Conservation (phyloP, 2,113 vertebrate species). For the Passer domesticus region DNA sequence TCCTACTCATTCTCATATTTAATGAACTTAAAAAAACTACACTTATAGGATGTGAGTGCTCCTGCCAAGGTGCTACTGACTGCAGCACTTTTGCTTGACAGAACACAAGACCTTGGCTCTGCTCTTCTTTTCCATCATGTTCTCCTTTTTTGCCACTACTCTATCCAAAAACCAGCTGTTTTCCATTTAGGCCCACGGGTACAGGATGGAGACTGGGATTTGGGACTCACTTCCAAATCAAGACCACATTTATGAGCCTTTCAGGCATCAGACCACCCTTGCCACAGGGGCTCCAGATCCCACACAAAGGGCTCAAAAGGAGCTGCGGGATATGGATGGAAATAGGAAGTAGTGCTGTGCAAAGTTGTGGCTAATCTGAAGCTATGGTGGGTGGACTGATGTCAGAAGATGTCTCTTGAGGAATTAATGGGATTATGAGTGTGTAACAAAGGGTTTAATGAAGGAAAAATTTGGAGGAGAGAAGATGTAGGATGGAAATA, state of each 20-base stretch:
- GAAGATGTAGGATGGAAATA: not conserved
- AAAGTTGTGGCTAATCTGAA: not conserved
- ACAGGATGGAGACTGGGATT: not conserved
- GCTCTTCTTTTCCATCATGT: not conserved
- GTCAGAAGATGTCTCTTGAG: not conserved
- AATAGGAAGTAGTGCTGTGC: not conserved
- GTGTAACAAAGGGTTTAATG: not conserved
- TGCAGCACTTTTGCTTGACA: not conserved
- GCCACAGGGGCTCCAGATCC: not conserved
- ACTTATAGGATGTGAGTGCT: not conserved
- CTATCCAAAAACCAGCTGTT: not conserved
- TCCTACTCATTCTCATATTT: not conserved
- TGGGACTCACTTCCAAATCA: not conserved
- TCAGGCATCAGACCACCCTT: not conserved
- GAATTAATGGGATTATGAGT: not conserved
- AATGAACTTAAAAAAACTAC: not conserved
- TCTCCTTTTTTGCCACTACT: not conserved
- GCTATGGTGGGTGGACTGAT: not conserved
- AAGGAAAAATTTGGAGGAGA: not conserved
- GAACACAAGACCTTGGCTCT: not conserved
- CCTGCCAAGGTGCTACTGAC: not conserved
- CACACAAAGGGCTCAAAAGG: not conserved
- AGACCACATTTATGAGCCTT: not conserved
- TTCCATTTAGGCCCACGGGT: not conserved
- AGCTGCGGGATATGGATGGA: not conserved